These are phyloP conservation scores for Caenorhabditis plicata DNA, from an alignment of 2,888 invertebrate genomes.

Conservation along the genomic window DNA sequence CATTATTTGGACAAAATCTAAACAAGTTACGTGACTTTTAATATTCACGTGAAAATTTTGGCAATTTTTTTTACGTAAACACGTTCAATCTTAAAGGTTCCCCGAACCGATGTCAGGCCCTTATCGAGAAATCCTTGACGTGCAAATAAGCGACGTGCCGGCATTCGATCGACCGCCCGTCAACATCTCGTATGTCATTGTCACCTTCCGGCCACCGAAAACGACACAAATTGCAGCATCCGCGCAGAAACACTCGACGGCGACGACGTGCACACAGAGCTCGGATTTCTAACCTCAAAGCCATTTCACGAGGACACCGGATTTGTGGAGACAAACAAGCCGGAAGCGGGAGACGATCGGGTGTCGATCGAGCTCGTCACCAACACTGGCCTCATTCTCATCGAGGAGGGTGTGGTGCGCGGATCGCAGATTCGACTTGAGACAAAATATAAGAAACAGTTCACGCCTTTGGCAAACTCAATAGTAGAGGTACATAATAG, in stretches of 20 bases:
- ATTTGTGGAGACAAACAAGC: constrained; percentile 54
- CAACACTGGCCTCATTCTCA: constrained; percentile 57
- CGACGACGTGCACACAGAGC: constrained; percentile 46
- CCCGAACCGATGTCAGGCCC: constrained; percentile 51
- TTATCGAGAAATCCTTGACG: constrained; percentile 55
- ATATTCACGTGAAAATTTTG: too few relatives aligned
- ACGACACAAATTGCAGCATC: constrained; percentile 12
- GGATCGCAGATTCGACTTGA: constrained; percentile 43
- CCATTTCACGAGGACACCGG: constrained; percentile 60
- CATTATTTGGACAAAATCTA: too few relatives aligned
- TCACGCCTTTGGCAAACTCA: too few relatives aligned
- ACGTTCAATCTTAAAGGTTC: constrained; percentile 46
- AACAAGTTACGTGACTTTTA: too few relatives aligned
- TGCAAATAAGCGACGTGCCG: constrained; percentile 55
- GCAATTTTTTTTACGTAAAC: too few relatives aligned
- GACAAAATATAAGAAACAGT: constrained; percentile 45
- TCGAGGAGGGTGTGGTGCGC: constrained; percentile 57
- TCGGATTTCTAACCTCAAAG: constrained; percentile 59
- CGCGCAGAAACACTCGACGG: constrained; percentile 48
- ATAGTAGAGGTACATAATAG: too few relatives aligned
- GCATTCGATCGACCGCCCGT: constrained; percentile 62
- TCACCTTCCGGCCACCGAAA: too few relatives aligned
- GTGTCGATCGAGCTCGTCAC: constrained; percentile 57
- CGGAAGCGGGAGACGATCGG: constrained; percentile 45
- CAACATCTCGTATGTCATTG: constrained; percentile 54